Evolutionary conservation across 2,113 vertebrate genomes (phyloP).

Genomic region (Oplegnathus fasciatus): DNA sequence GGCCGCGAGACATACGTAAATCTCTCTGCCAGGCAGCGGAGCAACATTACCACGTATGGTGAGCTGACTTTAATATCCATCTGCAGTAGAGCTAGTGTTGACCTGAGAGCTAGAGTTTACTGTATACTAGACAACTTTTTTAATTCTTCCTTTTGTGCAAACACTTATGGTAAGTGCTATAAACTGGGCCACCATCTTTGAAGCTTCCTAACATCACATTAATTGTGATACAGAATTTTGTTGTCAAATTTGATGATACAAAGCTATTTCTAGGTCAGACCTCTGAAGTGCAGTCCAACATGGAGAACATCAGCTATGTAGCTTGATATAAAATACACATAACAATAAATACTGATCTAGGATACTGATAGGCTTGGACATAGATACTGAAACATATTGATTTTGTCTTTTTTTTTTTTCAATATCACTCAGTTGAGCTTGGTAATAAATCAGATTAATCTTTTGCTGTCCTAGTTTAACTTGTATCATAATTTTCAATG

Average conservation of each 20-base stretch:
- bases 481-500: background rate
- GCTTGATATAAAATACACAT: background rate
- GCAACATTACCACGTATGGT: background rate
- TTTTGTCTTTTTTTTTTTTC: background rate
- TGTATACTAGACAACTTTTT: background rate
- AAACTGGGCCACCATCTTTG: background rate
- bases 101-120: background rate
- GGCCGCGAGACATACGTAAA: slow-evolving; percentile 2
- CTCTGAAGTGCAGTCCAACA: background rate
- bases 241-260: background rate
- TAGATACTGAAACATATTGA: background rate
- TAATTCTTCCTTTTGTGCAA: background rate
- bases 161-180: no score
- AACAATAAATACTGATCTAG: background rate
- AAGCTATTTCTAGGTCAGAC: background rate
- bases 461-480: background rate
- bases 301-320: background rate
- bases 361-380: background rate
- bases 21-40: background rate
- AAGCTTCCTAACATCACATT: background rate
- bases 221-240: background rate
- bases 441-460: background rate
- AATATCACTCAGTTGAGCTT: background rate
- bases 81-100: background rate
- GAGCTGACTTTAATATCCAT: background rate